Evolutionary conservation across 2,888 invertebrate genomes (phyloP).

Genomic region (Calameuta pallipes): DNA sequence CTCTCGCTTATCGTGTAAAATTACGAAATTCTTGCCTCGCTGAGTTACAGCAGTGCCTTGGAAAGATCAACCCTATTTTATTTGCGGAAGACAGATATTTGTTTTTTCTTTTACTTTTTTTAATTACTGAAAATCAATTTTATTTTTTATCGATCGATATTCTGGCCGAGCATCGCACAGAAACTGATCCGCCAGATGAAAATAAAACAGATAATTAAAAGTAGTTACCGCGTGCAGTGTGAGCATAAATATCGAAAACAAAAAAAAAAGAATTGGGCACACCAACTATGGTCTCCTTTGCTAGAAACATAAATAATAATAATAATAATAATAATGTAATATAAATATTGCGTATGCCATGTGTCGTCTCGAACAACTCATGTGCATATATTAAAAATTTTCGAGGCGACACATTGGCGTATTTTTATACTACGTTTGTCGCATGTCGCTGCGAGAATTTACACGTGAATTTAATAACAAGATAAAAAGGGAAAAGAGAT

Average conservation of each 20-base stretch:
- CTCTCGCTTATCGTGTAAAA: no score
- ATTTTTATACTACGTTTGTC: background rate
- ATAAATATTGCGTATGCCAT: background rate
- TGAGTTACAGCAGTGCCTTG: background rate
- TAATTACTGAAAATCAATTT: background rate
- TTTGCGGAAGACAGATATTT: background rate
- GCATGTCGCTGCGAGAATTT: background rate
- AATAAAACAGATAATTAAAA: conserved; percentile 15
- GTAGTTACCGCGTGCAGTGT: conserved; percentile 26
- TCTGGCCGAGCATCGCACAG: background rate
- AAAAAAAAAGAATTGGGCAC: background rate
- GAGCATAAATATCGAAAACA: conserved; percentile 29
- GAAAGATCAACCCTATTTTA: background rate
- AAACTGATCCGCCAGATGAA: background rate
- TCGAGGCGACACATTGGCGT: background rate
- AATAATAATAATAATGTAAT: background rate
- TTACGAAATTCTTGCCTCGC: no score
- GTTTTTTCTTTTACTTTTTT: background rate
- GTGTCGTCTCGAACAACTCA: background rate
- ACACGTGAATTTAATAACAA: background rate
- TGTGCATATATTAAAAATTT: background rate
- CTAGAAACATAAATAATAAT: background rate
- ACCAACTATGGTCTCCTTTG: background rate
- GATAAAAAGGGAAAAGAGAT: background rate
- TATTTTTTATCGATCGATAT: background rate